These are phyloP conservation scores for Artibeus jamaicensis DNA, from an alignment of 2,797 vertebrate species.

Conservation along the genomic window DNA sequence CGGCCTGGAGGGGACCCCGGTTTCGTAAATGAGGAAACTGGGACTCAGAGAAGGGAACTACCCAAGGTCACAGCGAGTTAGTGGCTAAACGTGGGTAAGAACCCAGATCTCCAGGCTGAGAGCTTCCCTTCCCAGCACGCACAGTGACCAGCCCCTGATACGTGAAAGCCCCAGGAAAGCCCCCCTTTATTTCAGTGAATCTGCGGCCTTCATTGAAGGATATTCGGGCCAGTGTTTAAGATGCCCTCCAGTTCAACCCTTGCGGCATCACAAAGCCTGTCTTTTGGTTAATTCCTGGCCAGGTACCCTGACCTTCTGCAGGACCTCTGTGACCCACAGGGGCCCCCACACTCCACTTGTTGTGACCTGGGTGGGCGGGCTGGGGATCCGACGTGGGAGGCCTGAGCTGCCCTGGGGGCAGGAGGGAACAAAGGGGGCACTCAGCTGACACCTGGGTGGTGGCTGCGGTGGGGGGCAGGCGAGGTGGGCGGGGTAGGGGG, in stretches of 20 bases:
- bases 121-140: neutral
- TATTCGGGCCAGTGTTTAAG: neutral
- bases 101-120: neutral
- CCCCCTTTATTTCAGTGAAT: conserved; percentile 12
- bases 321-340: conserved; percentile 16
- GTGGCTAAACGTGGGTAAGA: conserved; percentile 5
- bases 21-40: conserved; percentile 28
- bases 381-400: conserved; percentile 6
- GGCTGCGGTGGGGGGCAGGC: neutral
- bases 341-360: neutral
- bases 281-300: neutral
- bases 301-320: neutral
- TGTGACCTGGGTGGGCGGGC: neutral
- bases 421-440: neutral
- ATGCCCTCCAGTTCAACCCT: neutral
- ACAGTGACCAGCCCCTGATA: neutral
- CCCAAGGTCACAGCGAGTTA: conserved; percentile 30
- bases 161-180: neutral
- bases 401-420: neutral
- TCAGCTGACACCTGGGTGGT: conserved; percentile 37
- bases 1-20: neutral
- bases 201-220: neutral
- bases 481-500: neutral
- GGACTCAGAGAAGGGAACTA: conserved; percentile 9
- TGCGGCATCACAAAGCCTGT: neutral